Evolutionary conservation across 2,888 invertebrate genomes (phyloP).

Genomic region (Epicampocera succincta): DNA sequence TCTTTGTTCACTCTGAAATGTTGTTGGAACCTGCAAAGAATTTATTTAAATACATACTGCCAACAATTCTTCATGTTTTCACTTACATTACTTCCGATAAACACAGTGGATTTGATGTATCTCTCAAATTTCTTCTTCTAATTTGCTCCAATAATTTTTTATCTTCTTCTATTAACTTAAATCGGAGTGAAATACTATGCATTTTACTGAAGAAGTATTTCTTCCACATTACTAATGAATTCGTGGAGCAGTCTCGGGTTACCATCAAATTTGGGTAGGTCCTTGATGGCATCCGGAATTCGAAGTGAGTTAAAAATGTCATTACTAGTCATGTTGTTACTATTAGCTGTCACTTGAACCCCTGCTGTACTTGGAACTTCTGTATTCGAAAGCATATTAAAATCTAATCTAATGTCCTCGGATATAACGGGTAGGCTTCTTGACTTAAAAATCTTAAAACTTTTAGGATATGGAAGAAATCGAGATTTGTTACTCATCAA

Average conservation of each 20-base stretch:
- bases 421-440: slow-evolving; percentile 12
- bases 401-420: slow-evolving; percentile 1
- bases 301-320: slow-evolving; percentile 38
- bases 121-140: too few relatives aligned
- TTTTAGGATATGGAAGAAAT: too few relatives aligned
- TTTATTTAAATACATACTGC: too few relatives aligned
- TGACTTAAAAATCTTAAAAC: slow-evolving; percentile 1
- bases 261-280: slow-evolving; percentile 30
- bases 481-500: too few relatives aligned
- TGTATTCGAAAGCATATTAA: neutral
- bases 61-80: too few relatives aligned
- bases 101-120: too few relatives aligned
- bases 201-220: slow-evolving; percentile 7
- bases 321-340: neutral
- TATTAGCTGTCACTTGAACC: neutral
- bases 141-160: slow-evolving; percentile 10
- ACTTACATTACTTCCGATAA: too few relatives aligned
- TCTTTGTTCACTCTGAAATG: too few relatives aligned
- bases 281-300: slow-evolving; percentile 37
- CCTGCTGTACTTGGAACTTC: neutral
- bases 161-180: too few relatives aligned
- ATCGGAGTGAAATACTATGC: too few relatives aligned
- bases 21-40: too few relatives aligned
- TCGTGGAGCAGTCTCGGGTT: slow-evolving; percentile 25
- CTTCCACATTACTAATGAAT: slow-evolving; percentile 33